These are phyloP conservation scores for Cactoblastis cactorum DNA, from an alignment of 2,888 invertebrate genomes.

Conservation along the genomic window DNA sequence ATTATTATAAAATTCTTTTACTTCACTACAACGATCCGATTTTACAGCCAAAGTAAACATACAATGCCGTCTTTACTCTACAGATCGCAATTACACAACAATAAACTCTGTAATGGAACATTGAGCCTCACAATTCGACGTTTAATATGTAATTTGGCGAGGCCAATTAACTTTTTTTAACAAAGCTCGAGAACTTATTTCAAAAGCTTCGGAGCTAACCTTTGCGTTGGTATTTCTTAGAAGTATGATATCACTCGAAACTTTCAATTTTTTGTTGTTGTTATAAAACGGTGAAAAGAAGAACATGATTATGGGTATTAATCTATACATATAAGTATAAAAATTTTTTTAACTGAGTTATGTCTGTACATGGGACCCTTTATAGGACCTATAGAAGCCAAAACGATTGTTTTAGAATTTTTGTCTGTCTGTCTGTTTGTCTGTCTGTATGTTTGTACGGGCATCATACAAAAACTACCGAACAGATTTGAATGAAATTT, in stretches of 20 bases:
- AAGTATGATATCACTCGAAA: conserved; percentile 13
- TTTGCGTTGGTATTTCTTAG: conserved; percentile 9
- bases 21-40: conserved; percentile 23
- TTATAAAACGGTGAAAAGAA: no score
- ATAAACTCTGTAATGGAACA: neutral
- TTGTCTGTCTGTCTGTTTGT: no score
- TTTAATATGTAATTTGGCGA: conserved; percentile 2
- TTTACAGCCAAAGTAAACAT: conserved; percentile 23
- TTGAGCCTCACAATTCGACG: neutral
- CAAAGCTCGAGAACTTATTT: conserved; percentile 5
- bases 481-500: no score
- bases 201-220: conserved; percentile 4
- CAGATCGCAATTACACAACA: neutral
- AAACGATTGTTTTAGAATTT: no score
- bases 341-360: no score
- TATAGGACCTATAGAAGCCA: no score
- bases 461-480: no score
- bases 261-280: conserved; percentile 1
- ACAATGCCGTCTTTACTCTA: conserved; percentile 28
- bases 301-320: no score
- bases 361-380: no score
- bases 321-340: no score
- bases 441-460: no score
- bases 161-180: conserved; percentile 11
- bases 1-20: conserved; percentile 67